A percentile compares a stretch with the other conserved stretches of the same genome.
These are phyloP conservation scores for Octodon degus DNA, from an alignment of 2,113 vertebrate genomes.

Conservation along the genomic window DNA sequence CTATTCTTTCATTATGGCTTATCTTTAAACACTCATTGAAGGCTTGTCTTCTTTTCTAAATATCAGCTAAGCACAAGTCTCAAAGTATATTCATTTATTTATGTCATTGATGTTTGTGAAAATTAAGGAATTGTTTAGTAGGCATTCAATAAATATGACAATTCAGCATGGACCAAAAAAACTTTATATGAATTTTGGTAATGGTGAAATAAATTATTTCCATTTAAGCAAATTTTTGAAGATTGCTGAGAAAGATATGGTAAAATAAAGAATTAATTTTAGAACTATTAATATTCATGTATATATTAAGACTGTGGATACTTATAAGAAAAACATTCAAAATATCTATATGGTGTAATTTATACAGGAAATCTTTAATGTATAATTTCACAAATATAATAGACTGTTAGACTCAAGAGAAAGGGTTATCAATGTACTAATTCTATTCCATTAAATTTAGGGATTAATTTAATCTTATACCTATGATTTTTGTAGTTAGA, in stretches of 20 bases:
- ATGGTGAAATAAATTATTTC: neutral
- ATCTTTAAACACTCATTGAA: neutral
- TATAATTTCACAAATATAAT: neutral
- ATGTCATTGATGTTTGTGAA: neutral
- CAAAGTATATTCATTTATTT: neutral
- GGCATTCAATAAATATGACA: neutral
- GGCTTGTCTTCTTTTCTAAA: neutral
- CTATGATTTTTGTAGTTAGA: neutral
- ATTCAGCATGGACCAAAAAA: neutral
- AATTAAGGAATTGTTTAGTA: neutral
- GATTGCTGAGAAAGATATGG: neutral
- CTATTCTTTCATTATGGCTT: neutral
- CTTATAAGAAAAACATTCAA: neutral
- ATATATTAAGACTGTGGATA: neutral
- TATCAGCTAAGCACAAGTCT: neutral
- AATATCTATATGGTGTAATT: neutral
- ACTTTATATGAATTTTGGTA: neutral
- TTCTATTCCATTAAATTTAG: neutral
- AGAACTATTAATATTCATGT: neutral
- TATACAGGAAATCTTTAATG: neutral
- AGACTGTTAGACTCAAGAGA: neutral
- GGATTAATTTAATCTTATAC: neutral
- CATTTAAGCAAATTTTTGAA: neutral
- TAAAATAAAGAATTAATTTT: neutral
- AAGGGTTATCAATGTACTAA: neutral